A percentile compares a stretch with the other conserved stretches of the same genome.
Evolutionary conservation across 2,888 invertebrate genomes (phyloP).

Genomic region (Stegana nigrithorax): DNA sequence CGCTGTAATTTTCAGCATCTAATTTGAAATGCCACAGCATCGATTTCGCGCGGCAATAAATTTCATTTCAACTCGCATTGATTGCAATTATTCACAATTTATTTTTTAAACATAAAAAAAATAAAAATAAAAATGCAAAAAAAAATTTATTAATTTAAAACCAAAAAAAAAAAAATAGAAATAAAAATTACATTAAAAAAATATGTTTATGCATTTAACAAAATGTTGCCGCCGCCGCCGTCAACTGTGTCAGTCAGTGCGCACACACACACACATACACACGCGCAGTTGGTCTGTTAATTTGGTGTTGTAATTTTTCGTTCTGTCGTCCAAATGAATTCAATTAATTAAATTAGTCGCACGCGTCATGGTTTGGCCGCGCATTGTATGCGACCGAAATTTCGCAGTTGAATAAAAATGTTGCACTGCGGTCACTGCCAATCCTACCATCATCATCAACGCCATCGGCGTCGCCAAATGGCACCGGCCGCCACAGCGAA

Average conservation of each 20-base stretch:
- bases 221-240: neutral
- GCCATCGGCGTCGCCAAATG: slow-evolving; percentile 18
- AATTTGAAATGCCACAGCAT: slow-evolving; percentile 42
- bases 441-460: slow-evolving; percentile 12
- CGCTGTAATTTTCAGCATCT: slow-evolving; percentile 32
- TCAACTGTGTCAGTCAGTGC: neutral
- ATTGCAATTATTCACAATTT: slow-evolving; percentile 48
- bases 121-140: neutral
- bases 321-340: slow-evolving; percentile 48
- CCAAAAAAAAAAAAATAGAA: neutral
- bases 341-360: slow-evolving; percentile 58
- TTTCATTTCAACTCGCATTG: slow-evolving; percentile 31
- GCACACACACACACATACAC: slow-evolving; percentile 44
- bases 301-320: slow-evolving; percentile 37
- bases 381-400: slow-evolving; percentile 26
- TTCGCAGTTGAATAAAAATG: slow-evolving; percentile 37
- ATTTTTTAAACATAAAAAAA: slow-evolving; percentile 15
- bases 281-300: slow-evolving; percentile 47
- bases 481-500: slow-evolving; percentile 8
- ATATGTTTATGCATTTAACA: slow-evolving; percentile 6
- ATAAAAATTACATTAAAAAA: neutral
- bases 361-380: slow-evolving; percentile 34
- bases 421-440: slow-evolving; percentile 35
- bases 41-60: slow-evolving; percentile 6
- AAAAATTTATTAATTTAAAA: neutral